phyloP scores from a whole-genome alignment of 2,797 vertebrate species.

The Xerus rutilus region DNA sequence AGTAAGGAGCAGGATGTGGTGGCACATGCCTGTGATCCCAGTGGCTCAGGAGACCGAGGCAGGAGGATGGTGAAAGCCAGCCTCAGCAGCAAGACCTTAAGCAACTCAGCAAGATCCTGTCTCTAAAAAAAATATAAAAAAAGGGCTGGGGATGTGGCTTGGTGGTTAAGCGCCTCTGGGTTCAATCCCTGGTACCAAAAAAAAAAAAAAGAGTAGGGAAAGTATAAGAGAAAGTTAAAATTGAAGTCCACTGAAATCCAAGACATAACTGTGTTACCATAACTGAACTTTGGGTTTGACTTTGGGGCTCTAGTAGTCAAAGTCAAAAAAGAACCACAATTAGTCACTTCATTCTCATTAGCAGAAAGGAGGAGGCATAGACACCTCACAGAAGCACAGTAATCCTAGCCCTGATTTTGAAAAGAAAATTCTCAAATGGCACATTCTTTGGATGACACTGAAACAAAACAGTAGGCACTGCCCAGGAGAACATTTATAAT shows the following conservation, averaged over 20 bases:
- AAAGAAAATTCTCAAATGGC: slow-evolving; percentile 17
- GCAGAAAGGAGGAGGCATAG: background rate
- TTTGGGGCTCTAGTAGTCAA: background rate
- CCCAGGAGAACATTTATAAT: background rate
- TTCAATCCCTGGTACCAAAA: too few species aligned
- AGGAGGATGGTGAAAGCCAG: too few species aligned
- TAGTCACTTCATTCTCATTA: background rate
- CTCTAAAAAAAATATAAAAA: too few species aligned
- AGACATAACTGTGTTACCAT: background rate
- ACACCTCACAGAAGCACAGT: background rate
- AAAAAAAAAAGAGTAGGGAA: background rate
- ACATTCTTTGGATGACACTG: background rate
- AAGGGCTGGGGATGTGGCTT: too few species aligned
- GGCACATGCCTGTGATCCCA: too few species aligned
- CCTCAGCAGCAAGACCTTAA: too few species aligned
- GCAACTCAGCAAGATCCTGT: too few species aligned
- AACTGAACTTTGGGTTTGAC: background rate
- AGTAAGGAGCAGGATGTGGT: too few species aligned
- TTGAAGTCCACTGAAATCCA: background rate
- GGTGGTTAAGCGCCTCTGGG: too few species aligned
- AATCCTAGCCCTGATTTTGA: background rate
- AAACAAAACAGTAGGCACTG: background rate
- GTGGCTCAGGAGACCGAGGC: too few species aligned
- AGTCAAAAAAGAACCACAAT: background rate
- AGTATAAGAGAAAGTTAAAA: slow-evolving; percentile 11